phyloP scores from a whole-genome alignment of 2,113 vertebrate genomes.

The Microcebus murinus region DNA sequence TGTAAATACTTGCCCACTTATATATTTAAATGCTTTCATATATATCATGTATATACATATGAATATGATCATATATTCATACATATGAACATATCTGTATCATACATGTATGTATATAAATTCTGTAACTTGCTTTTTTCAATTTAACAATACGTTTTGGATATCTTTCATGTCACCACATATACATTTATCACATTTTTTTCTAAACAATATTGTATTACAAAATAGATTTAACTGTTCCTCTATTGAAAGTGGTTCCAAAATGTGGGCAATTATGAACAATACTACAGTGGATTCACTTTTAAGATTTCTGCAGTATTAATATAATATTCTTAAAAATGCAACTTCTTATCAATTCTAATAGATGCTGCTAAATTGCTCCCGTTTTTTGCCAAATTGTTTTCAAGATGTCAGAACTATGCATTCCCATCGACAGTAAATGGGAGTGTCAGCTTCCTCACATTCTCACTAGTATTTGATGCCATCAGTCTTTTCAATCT shows the following conservation, averaged over 20 bases:
- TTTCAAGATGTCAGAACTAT: neutral
- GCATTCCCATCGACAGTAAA: neutral
- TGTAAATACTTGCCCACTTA: neutral
- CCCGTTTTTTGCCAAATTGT: neutral
- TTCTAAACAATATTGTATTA: neutral
- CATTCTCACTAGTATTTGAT: constrained; percentile 11
- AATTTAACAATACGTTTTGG: neutral
- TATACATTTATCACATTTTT: neutral
- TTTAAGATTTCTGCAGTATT: neutral
- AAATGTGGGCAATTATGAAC: neutral
- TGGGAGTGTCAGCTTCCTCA: neutral
- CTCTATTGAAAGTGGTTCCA: neutral
- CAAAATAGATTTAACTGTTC: neutral
- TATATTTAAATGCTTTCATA: neutral
- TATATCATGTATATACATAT: neutral
- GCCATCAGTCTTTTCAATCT: neutral
- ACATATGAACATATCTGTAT: too few relatives aligned
- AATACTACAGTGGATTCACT: neutral
- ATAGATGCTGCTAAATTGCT: neutral
- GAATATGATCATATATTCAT: too few relatives aligned
- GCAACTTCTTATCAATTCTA: neutral
- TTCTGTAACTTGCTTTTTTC: neutral
- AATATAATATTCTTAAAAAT: neutral
- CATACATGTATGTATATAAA: neutral
- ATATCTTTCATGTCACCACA: neutral